Evolutionary conservation across 1,140 invertebrate species (phyloP).

Genomic region (Procambarus virginalis): DNA sequence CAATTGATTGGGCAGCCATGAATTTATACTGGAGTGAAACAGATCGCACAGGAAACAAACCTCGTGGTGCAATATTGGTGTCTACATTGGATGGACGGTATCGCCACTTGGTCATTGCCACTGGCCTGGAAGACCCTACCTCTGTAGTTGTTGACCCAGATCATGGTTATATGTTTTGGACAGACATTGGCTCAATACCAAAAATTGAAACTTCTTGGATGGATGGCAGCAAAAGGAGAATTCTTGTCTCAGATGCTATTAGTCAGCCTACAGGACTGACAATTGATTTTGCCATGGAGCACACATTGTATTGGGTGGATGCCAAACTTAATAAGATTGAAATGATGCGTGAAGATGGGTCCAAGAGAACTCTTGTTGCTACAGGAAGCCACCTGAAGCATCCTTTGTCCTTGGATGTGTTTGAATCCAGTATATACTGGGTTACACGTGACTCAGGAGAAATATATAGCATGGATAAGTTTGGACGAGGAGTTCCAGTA

Average conservation of each 20-base stretch:
- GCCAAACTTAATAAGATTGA: conserved; percentile 95
- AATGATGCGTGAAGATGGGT: conserved; percentile 88
- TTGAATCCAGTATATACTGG: conserved; percentile 91
- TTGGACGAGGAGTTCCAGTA: conserved; percentile 91
- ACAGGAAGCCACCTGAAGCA: conserved; percentile 83
- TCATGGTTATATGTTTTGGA: conserved; percentile 90
- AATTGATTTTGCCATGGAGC: conserved; percentile 92
- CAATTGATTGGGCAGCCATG: conserved; percentile 92
- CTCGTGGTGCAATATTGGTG: conserved; percentile 85
- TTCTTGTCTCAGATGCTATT: conserved; percentile 86
- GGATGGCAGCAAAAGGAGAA: conserved; percentile 90
- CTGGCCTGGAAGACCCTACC: conserved; percentile 85
- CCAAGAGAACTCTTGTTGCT: conserved; percentile 82
- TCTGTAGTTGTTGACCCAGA: conserved; percentile 92
- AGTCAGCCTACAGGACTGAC: conserved; percentile 90
- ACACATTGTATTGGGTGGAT: conserved; percentile 96
- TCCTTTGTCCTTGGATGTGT: conserved; percentile 92
- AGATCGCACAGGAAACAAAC: conserved; percentile 81
- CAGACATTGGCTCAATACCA: conserved; percentile 87
- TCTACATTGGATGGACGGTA: conserved; percentile 93
- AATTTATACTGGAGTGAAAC: conserved; percentile 97
- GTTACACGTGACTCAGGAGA: conserved; percentile 88
- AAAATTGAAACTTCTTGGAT: conserved; percentile 95
- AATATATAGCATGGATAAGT: conserved; percentile 92
- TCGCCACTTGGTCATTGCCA: conserved; percentile 81